Percentiles rank a stretch among this genome's conserved stretches.
Conservation (phyloP, 2,113 vertebrate species). For the Macheiramphus alcinus region DNA sequence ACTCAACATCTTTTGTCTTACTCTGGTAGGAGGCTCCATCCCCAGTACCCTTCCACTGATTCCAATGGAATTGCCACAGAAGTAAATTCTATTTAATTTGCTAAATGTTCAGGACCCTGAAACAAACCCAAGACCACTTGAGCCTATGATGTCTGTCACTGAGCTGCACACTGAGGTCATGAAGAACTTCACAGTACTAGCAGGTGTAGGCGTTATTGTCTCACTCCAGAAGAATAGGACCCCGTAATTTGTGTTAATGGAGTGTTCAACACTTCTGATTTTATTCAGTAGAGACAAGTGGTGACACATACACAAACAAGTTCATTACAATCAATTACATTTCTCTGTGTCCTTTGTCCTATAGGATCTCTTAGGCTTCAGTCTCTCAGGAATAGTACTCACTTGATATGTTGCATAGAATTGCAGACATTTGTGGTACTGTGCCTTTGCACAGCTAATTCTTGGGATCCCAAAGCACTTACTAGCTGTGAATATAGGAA, state of each 20-base stretch:
- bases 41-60: not conserved
- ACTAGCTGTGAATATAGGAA: constrained; percentile 58
- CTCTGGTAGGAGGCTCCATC: not conserved
- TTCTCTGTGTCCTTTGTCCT: constrained; percentile 57
- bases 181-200: constrained; percentile 11
- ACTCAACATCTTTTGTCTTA: not conserved
- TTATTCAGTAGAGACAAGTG: constrained; percentile 52
- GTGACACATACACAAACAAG: constrained; percentile 58
- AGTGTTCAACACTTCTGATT: constrained; percentile 57
- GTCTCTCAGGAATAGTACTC: constrained; percentile 13
- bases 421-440: constrained; percentile 27
- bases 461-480: constrained; percentile 56
- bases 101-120: not conserved
- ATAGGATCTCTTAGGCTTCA: constrained; percentile 30
- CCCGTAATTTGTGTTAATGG: constrained; percentile 61
- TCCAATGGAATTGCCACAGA: not conserved
- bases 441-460: constrained; percentile 38
- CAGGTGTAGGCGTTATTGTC: constrained; percentile 52
- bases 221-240: constrained; percentile 25
- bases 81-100: not conserved
- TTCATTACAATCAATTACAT: constrained; percentile 60
- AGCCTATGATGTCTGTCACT: not conserved
- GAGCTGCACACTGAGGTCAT: not conserved
- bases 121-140: not conserved
- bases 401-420: constrained; percentile 33